phyloP scores from a whole-genome alignment of 1,140 invertebrate species.

The Cydia fagiglandana region DNA sequence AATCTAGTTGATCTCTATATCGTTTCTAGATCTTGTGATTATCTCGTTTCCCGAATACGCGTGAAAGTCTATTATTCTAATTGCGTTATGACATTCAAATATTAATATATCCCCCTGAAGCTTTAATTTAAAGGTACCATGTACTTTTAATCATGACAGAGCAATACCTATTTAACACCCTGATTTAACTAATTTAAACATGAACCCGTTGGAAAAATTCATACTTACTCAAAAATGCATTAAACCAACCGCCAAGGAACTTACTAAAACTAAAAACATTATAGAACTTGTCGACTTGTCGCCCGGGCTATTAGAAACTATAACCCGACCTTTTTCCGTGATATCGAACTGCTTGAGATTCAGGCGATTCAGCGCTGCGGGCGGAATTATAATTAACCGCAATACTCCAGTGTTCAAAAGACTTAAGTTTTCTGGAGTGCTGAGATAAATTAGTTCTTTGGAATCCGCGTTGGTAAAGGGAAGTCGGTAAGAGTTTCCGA shows the following conservation, averaged over 20 bases:
- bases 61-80: too few species aligned
- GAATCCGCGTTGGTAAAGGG: background rate
- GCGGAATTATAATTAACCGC: slow-evolving; percentile 14
- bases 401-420: background rate
- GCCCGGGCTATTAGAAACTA: slow-evolving; percentile 16
- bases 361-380: slow-evolving; percentile 3
- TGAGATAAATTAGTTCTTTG: background rate
- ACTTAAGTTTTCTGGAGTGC: background rate
- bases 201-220: background rate
- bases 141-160: background rate
- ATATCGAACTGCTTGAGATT: slow-evolving; percentile 5
- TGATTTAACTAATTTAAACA: background rate
- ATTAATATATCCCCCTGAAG: too few species aligned
- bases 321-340: slow-evolving; percentile 14
- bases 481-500: slow-evolving; percentile 15
- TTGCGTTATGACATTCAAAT: too few species aligned
- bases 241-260: background rate
- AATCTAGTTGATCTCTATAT: too few species aligned
- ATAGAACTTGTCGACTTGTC: slow-evolving; percentile 1
- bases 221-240: background rate
- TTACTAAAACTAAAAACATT: slow-evolving; percentile 1
- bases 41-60: too few species aligned
- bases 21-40: too few species aligned
- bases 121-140: too few species aligned
- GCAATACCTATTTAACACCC: too few species aligned